Evolutionary conservation across 1,140 invertebrate genomes (phyloP), one percentile per base, ranked within the genome.

Genomic region (Drosophila sulfurigaster): DNA sequence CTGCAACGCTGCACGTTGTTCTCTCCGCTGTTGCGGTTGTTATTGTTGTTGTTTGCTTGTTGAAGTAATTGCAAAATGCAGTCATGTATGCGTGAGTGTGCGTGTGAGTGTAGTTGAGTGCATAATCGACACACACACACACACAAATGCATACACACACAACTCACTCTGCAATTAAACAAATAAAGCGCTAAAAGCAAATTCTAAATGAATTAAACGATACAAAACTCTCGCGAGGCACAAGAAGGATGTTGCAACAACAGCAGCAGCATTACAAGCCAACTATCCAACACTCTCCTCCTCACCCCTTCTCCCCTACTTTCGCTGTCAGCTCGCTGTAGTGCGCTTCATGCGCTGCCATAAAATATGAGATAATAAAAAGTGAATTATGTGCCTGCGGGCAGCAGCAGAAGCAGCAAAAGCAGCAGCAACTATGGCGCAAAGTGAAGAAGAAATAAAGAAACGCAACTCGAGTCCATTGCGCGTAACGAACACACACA

Each of bases 341-440:
- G 45, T 65, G 38, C 25, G 38, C 59, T 73, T 66, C 68, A 66
- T 69, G 58, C 71, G 51, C 58, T 75, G 81, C 57, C 60, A 71
- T 75, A 79, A 79, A 86, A 86, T 86, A 86, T 82, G 82, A 87
- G 79, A 86, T 87, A 87, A 86, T 86, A 86, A 86, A 86, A 86
- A 86, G 82, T 86, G 83, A 86, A 86, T 86, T 86, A 86, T 86
- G 82, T 67, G 77, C 79, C 57, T 52, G 65, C 67, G 56, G 48
- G 68, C 72, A 68, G 10, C 8, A 38, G 35, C 35, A 11, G 1
- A 7, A 38, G 15, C 46, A 69, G 28, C 46, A 69, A 15, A 25
- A 25, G 20, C 20, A 25, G 20, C 49, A 54, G 41, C 48, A 57
- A 51, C 59, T 43, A 16, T 13, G 48, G 51, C 68, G 49, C 74